A percentile compares a stretch with the other conserved stretches of the same genome.
Evolutionary conservation across 2,113 vertebrate genomes (phyloP).

Genomic region (Geothlypis trichas): DNA sequence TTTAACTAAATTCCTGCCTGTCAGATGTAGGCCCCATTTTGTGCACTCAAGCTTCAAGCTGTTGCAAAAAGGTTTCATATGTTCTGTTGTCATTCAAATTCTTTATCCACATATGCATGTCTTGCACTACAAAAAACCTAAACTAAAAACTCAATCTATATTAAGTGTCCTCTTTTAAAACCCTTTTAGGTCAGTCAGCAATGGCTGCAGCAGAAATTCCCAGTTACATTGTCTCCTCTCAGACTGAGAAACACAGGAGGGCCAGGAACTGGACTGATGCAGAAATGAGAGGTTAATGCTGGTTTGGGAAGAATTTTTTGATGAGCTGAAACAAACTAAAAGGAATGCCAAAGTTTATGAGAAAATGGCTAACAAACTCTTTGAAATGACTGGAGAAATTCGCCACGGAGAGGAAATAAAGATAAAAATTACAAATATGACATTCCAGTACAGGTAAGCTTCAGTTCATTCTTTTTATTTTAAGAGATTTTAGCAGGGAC

Average conservation of each 20-base stretch:
- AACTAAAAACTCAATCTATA: constrained; percentile 67
- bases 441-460: constrained; percentile 97
- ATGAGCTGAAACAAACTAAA: constrained; percentile 94
- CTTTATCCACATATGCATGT: constrained; percentile 71
- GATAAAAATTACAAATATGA: constrained; percentile 99
- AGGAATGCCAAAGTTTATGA: constrained; percentile 98
- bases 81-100: constrained; percentile 80
- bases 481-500: constrained; percentile 57
- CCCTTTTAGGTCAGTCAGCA: constrained; percentile 75
- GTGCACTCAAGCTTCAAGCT: constrained; percentile 90
- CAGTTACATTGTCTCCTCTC: constrained; percentile 85
- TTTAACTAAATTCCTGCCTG: constrained; percentile 99
- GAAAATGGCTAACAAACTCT: constrained; percentile 97
- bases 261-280: constrained; percentile 98
- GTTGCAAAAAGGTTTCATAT: constrained; percentile 85
- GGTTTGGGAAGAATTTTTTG: constrained; percentile 96
- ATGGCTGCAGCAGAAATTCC: constrained; percentile 92
- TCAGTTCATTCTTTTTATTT: constrained; percentile 68
- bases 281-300: constrained; percentile 96
- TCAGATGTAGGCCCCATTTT: constrained; percentile 98
- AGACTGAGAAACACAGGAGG: constrained; percentile 92
- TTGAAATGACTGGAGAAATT: constrained; percentile 93
- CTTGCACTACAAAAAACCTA: constrained; percentile 63
- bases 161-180: constrained; percentile 70
- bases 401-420: constrained; percentile 98